Evolutionary conservation across 2,113 vertebrate genomes (phyloP), one percentile per base, ranked within the genome.

Genomic region (Strix aluco): DNA sequence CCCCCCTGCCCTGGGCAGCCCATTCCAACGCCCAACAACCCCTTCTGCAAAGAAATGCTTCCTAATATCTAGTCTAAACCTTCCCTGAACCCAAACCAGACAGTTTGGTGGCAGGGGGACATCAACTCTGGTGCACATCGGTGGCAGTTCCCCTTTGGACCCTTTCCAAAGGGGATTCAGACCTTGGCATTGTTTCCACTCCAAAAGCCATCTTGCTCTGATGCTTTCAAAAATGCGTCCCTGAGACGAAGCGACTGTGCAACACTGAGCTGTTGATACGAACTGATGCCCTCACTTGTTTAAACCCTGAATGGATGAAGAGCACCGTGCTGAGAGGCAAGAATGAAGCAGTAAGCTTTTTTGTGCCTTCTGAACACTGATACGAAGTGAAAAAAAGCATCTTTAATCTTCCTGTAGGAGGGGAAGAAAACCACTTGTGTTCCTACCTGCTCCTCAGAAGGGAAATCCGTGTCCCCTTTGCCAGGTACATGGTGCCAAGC

Each of bases 191-290:
- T 14, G 23, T 30, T 47, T 30, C 11, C 10, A 11, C 34, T 79
- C 23, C 11, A 10, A 1, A 72, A 59, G 11, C 13, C n/a, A 9
- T 5, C 54, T 18, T 13, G 30, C 40, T 72, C 7, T 11, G 1
- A 0, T 1, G 5, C 29, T n/a, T 42, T 23, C 38, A 14, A 30
- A 51, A 42, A 21, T 0, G 16, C 44, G 15, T 6, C 42, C 13
- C 25, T 0, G 0, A 15, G 13, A 11, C 1, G 1, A 13, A 38
- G 62, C 13, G 26, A 1, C 25, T 4, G 3, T 5, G 16, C 19
- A 4, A 2, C 27, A 8, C n/a, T 2, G 5, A 38, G 69, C 0
- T 30, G 62, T 13, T 15, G 65, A 4, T 5, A 13, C 0, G 1
- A 26, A 5, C 5, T 1, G 10, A 6, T 1, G 9, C 14, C 4